These are phyloP conservation scores for Nebria ingens DNA, from an alignment of 1,140 invertebrate species.

Conservation along the genomic window DNA sequence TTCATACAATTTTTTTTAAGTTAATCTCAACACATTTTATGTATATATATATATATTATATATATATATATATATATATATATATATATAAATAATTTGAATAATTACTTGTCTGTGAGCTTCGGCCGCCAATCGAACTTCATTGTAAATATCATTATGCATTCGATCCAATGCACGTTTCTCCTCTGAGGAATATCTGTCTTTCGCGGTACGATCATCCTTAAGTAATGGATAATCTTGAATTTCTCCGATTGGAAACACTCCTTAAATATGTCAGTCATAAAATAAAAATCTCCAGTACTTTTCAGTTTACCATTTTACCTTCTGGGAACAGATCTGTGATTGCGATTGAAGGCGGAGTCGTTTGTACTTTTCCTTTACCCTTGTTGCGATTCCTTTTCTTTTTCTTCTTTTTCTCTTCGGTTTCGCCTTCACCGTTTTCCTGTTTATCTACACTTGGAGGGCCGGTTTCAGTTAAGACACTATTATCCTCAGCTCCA, in stretches of 20 bases:
- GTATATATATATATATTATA: conserved; percentile 12
- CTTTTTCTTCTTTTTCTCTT: conserved; percentile 48
- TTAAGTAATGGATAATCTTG: conserved; percentile 60
- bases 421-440: conserved; percentile 33
- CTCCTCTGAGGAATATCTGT: conserved; percentile 84
- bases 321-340: conserved; percentile 75
- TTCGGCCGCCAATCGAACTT: conserved; percentile 91
- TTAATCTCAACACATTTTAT: neutral
- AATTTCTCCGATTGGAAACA: conserved; percentile 71
- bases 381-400: conserved; percentile 38
- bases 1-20: too few species aligned
- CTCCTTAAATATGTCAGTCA: conserved; percentile 33
- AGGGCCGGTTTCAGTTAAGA: conserved; percentile 29
- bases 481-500: too few species aligned
- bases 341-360: conserved; percentile 80
- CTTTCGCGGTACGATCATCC: conserved; percentile 75
- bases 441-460: conserved; percentile 24
- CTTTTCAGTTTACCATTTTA: conserved; percentile 35
- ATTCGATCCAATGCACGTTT: conserved; percentile 71
- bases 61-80: too few species aligned
- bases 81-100: too few species aligned
- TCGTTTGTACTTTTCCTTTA: conserved; percentile 52
- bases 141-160: conserved; percentile 86
- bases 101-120: conserved; percentile 77
- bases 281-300: conserved; percentile 2